These are phyloP conservation scores for Nansenia antarctica DNA, from an alignment of 2,113 vertebrate species.

Conservation along the genomic window DNA sequence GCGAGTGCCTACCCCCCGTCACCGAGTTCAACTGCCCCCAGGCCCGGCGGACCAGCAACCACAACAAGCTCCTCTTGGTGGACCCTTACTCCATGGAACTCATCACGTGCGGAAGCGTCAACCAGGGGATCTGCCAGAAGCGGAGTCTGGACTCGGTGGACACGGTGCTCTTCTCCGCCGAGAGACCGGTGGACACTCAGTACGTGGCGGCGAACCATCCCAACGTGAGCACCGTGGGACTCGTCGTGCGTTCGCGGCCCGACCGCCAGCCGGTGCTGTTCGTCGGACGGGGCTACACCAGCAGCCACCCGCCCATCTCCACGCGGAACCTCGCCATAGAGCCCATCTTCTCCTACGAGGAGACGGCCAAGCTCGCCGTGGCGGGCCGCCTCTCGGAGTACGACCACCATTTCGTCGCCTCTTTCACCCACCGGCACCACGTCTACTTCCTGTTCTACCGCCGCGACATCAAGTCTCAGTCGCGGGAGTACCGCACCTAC, in stretches of 20 bases:
- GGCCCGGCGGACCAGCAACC: conserved; percentile 85
- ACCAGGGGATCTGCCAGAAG: conserved; percentile 95
- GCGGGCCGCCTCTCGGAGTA: conserved; percentile 94
- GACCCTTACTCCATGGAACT: conserved; percentile 82
- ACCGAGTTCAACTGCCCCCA: conserved; percentile 86
- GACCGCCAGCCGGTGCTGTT: conserved; percentile 85
- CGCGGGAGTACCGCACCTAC: conserved; percentile 90
- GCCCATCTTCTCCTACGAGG: conserved; percentile 94
- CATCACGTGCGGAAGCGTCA: conserved; percentile 91
- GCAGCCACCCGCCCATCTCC: conserved; percentile 93
- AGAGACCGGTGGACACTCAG: conserved; percentile 91
- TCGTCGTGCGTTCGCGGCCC: conserved; percentile 81
- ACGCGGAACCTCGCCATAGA: conserved; percentile 90
- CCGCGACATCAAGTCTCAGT: conserved; percentile 88
- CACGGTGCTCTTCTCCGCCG: conserved; percentile 81
- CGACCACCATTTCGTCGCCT: conserved; percentile 93
- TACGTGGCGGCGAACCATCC: conserved; percentile 96
- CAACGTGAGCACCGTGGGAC: conserved; percentile 90
- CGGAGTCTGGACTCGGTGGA: conserved; percentile 78
- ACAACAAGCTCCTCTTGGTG: conserved; percentile 92
- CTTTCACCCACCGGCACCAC: conserved; percentile 82
- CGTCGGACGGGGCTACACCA: conserved; percentile 93
- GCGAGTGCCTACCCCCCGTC: conserved; percentile 91
- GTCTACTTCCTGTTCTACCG: conserved; percentile 97
- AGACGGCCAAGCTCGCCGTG: conserved; percentile 91